Conservation (phyloP, 2,888 invertebrate species). For the Barypeithes pellucidus region DNA sequence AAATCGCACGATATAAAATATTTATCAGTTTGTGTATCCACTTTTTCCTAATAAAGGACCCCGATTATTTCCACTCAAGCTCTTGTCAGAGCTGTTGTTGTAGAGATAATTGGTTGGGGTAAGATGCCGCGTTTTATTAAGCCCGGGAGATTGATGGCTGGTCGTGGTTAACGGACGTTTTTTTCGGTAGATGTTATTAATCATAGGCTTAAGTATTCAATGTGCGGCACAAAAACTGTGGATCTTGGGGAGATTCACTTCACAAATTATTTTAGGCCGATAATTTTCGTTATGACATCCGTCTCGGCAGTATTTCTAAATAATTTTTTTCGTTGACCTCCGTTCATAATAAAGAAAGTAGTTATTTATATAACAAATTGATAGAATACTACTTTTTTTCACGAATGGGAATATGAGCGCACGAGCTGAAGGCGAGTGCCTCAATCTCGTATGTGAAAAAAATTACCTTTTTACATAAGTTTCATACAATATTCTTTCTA, state of each 20-base stretch:
- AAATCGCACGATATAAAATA: neutral
- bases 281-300: neutral
- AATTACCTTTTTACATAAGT: too few relatives aligned
- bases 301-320: too few relatives aligned
- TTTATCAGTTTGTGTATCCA: neutral
- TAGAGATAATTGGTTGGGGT: conserved; percentile 13
- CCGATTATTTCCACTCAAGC: conserved; percentile 15
- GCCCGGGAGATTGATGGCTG: neutral
- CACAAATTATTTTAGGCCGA: neutral
- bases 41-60: conserved; percentile 2
- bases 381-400: too few relatives aligned
- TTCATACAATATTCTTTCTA: too few relatives aligned
- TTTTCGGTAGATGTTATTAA: conserved; percentile 1
- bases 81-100: neutral
- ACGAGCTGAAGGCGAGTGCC: too few relatives aligned
- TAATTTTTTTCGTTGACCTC: too few relatives aligned
- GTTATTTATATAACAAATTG: too few relatives aligned
- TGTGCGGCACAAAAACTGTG: neutral
- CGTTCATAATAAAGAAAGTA: too few relatives aligned
- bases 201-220: neutral
- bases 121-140: conserved; percentile 13
- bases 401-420: too few relatives aligned
- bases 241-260: neutral
- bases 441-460: too few relatives aligned
- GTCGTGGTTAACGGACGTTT: conserved; percentile 12